Conservation (phyloP, 2,888 invertebrate genomes). For the Hemicrepidius hirtus region DNA sequence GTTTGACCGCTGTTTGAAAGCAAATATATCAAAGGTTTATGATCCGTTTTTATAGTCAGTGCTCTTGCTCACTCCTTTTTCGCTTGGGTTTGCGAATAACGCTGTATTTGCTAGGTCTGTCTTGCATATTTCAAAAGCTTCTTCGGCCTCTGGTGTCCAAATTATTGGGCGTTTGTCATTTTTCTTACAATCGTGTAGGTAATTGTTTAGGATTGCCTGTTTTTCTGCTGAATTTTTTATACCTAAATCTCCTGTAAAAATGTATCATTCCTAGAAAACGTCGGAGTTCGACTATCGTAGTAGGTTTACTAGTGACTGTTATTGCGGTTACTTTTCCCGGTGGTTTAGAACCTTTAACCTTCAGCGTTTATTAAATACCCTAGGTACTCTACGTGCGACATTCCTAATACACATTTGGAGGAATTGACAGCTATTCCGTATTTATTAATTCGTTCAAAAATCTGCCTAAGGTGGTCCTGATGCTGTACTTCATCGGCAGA, state of each 20-base stretch:
- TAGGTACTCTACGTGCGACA: not conserved
- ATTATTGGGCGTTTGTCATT: not conserved
- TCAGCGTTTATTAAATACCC: not conserved
- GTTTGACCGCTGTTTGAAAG: not conserved
- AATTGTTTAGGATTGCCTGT: not conserved
- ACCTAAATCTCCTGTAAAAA: not conserved
- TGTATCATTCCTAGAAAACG: not conserved
- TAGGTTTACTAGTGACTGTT: not conserved
- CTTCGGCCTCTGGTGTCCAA: not conserved
- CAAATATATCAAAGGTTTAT: conserved; percentile 6
- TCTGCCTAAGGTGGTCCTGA: not conserved
- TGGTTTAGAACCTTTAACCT: not conserved
- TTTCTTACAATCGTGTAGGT: not conserved
- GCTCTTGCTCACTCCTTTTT: not conserved
- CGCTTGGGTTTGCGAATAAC: not conserved
- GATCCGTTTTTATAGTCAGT: conserved; percentile 11
- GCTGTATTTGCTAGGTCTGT: not conserved
- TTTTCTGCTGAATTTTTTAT: not conserved
- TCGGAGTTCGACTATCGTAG: not conserved
- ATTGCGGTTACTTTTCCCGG: not conserved
- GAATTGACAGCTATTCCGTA: not conserved
- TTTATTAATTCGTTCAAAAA: not conserved
- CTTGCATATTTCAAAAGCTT: not conserved
- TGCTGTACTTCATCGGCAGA: not conserved
- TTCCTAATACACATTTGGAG: not conserved